A percentile compares a stretch with the other conserved stretches of the same genome.
Conservation (phyloP, 2,888 invertebrate genomes). For the Smittia sp. region DNA sequence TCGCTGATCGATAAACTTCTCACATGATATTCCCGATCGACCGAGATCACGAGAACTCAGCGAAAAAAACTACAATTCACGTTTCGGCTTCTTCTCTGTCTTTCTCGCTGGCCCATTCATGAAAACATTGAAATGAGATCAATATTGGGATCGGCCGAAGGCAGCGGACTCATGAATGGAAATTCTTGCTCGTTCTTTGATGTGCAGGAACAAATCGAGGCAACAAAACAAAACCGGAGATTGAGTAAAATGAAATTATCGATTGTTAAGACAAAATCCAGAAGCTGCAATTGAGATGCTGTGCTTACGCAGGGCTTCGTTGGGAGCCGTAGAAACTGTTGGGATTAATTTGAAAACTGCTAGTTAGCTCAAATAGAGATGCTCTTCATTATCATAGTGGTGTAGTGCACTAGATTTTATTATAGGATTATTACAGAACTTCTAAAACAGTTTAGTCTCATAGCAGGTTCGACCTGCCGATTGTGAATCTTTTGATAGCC, state of each 20-base stretch:
- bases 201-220: not conserved
- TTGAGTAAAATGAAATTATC: slow-evolving; percentile 7
- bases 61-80: slow-evolving; percentile 18
- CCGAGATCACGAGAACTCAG: slow-evolving; percentile 1
- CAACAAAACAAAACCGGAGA: not conserved
- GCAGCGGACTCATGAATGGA: not conserved
- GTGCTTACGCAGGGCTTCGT: not conserved
- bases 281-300: slow-evolving; percentile 23
- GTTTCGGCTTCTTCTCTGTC: not conserved
- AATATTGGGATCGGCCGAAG: not conserved
- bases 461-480: too few species aligned
- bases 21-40: not conserved
- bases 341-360: not conserved
- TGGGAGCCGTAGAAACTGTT: not conserved
- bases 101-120: slow-evolving; percentile 5
- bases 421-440: too few species aligned
- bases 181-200: not conserved
- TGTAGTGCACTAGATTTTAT: too few species aligned
- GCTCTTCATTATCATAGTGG: too few species aligned
- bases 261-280: not conserved
- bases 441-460: too few species aligned
- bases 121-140: not conserved
- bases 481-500: too few species aligned
- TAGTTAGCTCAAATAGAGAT: too few species aligned
- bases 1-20: not conserved